Conservation (phyloP, 2,797 vertebrate genomes). For the Cryptoprocta ferox region DNA sequence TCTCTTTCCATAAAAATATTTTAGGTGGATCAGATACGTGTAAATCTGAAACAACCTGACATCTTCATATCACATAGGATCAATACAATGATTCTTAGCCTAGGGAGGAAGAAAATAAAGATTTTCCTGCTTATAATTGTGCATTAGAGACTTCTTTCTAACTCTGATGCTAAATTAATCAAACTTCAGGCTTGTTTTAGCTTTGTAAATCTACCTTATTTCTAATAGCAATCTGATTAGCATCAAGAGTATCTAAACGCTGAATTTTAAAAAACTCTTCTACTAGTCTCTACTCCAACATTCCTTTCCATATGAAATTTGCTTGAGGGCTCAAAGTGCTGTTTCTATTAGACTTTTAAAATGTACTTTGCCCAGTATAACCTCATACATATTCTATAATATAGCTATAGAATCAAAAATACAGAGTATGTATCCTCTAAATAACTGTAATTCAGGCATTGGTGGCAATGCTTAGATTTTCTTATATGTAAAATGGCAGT, state of each 20-base stretch:
- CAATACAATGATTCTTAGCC: neutral
- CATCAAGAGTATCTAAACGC: neutral
- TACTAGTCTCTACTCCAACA: neutral
- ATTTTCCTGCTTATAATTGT: neutral
- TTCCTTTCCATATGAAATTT: neutral
- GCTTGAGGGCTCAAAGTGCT: neutral
- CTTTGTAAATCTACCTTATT: neutral
- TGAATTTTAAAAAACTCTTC: neutral
- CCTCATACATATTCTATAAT: neutral
- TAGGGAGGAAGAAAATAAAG: neutral
- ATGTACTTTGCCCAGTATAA: neutral
- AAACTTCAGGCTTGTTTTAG: neutral
- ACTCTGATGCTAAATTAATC: neutral
- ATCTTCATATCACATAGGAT: neutral
- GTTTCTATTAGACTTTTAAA: neutral
- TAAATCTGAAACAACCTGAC: neutral
- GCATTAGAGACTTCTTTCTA: neutral
- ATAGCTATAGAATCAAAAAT: neutral
- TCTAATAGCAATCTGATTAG: neutral
- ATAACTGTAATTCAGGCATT: neutral
- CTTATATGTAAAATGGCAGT: neutral
- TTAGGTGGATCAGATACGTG: neutral
- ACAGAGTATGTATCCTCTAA: neutral
- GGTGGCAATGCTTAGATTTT: neutral
- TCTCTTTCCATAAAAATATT: neutral